A percentile compares a stretch with the other conserved stretches of the same genome.
Evolutionary conservation across 2,113 vertebrate genomes (phyloP).

Genomic region (Actenoides hombroni): DNA sequence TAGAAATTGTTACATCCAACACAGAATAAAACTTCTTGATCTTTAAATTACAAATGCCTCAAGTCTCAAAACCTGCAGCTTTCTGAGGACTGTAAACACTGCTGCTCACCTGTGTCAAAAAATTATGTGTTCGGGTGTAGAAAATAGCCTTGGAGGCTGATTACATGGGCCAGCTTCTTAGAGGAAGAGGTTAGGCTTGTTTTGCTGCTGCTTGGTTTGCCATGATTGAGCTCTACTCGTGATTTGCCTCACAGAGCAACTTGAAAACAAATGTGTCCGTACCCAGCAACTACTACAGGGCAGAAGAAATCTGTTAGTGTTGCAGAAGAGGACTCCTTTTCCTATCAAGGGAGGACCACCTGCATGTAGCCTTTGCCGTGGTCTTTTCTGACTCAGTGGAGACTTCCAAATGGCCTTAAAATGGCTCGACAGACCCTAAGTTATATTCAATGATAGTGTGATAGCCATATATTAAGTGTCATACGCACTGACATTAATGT

Average conservation of each 20-base stretch:
- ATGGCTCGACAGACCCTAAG: neutral
- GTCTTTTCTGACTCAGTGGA: neutral
- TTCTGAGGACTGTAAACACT: neutral
- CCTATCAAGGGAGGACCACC: neutral
- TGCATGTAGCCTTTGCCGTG: neutral
- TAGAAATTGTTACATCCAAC: neutral
- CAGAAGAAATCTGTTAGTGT: neutral
- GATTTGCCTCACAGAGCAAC: neutral
- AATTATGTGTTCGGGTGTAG: rapidly evolving
- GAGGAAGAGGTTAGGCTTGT: neutral
- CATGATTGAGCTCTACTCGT: neutral
- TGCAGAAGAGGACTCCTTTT: neutral
- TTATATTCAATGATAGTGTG: neutral
- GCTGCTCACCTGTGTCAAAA: neutral
- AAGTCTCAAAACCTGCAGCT: neutral
- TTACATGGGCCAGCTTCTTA: neutral
- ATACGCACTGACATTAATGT: neutral
- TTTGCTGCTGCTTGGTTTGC: neutral
- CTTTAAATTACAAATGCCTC: neutral
- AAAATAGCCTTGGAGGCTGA: neutral
- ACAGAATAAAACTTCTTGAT: neutral
- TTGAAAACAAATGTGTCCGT: neutral
- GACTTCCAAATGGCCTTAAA: neutral
- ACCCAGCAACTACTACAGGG: neutral
- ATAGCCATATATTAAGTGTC: neutral